phyloP scores from a whole-genome alignment of 2,888 invertebrate genomes.

The Epinotia brunnichana region DNA sequence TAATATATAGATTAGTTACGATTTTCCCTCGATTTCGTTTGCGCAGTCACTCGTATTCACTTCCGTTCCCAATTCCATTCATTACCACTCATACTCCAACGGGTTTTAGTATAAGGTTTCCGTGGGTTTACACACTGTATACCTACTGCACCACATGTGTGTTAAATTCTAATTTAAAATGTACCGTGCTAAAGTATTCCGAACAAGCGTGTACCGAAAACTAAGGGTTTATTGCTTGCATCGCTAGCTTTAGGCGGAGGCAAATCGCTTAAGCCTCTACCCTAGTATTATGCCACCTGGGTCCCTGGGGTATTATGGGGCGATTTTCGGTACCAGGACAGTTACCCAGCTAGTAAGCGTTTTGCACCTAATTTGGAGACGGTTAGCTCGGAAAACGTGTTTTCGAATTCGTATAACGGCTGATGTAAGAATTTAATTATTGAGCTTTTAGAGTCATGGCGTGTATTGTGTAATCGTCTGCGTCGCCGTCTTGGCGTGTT shows the following conservation, averaged over 20 bases:
- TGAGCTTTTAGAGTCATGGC: too few species aligned
- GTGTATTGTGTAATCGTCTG: too few species aligned
- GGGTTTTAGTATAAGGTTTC: too few species aligned
- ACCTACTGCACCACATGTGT: conserved; percentile 4
- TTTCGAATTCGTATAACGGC: background rate
- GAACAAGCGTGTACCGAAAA: conserved; percentile 53
- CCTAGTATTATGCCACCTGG: conserved; percentile 68
- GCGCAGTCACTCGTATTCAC: too few species aligned
- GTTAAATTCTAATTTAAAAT: conserved; percentile 39
- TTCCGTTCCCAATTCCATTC: too few species aligned
- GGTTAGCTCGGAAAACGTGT: background rate
- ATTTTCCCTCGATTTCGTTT: too few species aligned
- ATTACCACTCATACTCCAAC: background rate
- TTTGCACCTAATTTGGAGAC: conserved; percentile 36
- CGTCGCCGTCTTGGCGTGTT: too few species aligned
- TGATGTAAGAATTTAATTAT: background rate
- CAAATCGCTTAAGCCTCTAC: conserved; percentile 73
- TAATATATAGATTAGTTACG: too few species aligned
- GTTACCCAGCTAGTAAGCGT: conserved; percentile 44
- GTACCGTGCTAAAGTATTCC: conserved; percentile 43
- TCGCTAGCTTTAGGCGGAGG: conserved; percentile 59
- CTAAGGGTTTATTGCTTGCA: conserved; percentile 67
- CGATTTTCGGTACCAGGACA: conserved; percentile 61
- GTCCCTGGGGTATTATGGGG: conserved; percentile 61
- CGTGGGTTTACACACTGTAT: background rate